Percentiles rank a stretch among this genome's conserved stretches.
These are phyloP conservation scores for Sipha flava DNA, from an alignment of 1,140 invertebrate species.

Conservation along the genomic window DNA sequence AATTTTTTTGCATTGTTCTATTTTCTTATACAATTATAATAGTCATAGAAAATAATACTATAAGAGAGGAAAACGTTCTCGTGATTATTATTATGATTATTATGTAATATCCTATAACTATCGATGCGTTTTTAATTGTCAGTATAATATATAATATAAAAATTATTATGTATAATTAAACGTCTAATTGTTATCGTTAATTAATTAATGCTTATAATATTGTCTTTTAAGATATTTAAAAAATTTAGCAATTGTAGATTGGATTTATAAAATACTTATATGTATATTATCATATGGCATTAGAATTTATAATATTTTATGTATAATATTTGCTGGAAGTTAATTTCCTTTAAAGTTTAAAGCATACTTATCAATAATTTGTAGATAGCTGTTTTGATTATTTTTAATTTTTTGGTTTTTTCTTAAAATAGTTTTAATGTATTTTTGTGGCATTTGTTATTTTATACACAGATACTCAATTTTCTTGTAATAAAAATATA, in stretches of 20 bases:
- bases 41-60: no score
- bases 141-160: no score
- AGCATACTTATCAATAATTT: neutral
- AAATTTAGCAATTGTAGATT: neutral
- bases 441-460: constrained; percentile 10
- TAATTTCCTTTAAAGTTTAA: neutral
- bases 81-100: neutral
- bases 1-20: neutral
- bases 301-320: neutral
- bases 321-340: neutral
- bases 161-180: no score
- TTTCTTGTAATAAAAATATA: constrained; percentile 3
- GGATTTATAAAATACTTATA: neutral
- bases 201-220: neutral
- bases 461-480: constrained; percentile 1
- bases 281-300: neutral
- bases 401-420: neutral
- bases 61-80: neutral
- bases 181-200: no score
- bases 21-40: no score
- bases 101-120: neutral
- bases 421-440: neutral
- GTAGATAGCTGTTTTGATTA: neutral
- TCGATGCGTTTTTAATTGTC: no score
- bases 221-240: neutral